phyloP scores from a whole-genome alignment of 2,888 invertebrate species.

The Argyra leucocephala region DNA sequence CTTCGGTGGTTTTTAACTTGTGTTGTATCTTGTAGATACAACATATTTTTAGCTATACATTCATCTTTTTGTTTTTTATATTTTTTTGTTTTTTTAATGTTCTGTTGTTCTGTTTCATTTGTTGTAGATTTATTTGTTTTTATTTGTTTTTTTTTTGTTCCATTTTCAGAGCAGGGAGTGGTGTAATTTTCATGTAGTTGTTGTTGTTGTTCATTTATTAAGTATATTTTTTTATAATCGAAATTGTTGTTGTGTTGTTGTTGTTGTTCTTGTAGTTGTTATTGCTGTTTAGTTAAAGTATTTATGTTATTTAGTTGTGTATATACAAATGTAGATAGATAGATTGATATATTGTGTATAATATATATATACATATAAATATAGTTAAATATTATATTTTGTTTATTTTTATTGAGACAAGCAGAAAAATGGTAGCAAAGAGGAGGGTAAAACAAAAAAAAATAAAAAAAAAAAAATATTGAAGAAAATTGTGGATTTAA shows the following conservation, averaged over 20 bases:
- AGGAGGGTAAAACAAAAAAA: neutral
- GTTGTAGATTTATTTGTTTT: constrained; percentile 31
- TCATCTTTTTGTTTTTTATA: constrained; percentile 23
- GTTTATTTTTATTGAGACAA: neutral
- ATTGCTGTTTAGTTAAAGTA: constrained; percentile 1
- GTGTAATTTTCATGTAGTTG: constrained; percentile 9
- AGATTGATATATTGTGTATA: too few species aligned
- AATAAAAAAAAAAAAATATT: neutral
- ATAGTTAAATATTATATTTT: neutral
- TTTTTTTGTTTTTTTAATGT: constrained; percentile 23
- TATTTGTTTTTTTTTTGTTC: constrained; percentile 27
- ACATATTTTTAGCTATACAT: constrained; percentile 8
- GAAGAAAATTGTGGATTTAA: neutral
- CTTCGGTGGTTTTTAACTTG: constrained; percentile 24
- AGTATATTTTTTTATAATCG: constrained; percentile 27
- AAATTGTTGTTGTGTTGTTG: constrained; percentile 18
- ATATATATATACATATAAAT: too few species aligned
- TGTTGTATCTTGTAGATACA: constrained; percentile 21
- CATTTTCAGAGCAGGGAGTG: constrained; percentile 13
- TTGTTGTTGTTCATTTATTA: constrained; percentile 11
- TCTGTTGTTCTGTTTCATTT: constrained; percentile 22
- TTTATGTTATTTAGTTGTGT: too few species aligned
- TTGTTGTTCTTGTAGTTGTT: constrained; percentile 28
- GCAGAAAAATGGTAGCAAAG: constrained; percentile 7
- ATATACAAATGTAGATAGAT: too few species aligned